Evolutionary conservation across 2,888 invertebrate genomes (phyloP), one percentile per base, ranked within the genome.

Genomic region (Elegia similella): DNA sequence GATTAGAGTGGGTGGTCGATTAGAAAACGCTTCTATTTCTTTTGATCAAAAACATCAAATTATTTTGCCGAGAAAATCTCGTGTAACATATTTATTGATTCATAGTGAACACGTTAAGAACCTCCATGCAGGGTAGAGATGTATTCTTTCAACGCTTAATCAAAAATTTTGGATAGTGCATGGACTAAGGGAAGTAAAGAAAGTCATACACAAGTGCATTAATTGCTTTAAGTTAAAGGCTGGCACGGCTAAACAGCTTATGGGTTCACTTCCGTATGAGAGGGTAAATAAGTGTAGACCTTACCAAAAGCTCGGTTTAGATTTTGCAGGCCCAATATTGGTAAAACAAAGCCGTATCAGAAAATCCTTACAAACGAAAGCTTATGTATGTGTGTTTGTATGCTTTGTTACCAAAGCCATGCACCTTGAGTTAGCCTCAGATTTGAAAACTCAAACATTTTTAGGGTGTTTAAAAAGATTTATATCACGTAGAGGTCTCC

Each of bases 371-470:
- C 23, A 47, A 0, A 52, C 52, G n/a, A 64, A 64, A 57, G 63
- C 57, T 7, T 67, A 65, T 16, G 38, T 52, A 12, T 13, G 15
- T 6, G 0, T 32, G 1, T 50, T 13, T 32, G 15, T 50, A 1
- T 50, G 55, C 62, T 17, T 62, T 56, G 30, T 34, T 61, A 62
- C 62, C 0, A 63, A 63, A 13, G 62, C 62, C 2, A 23, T 61
- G 2, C 61, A 64, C 32, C 15, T 64, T 6, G 62, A 62, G 42
- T 16, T 61, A 0, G 44, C 52, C 7, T 56, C 60, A 8, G 61
- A 62, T 32, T 10, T 64, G 8, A 58, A 55, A 12, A 64, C 62
- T 0, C 61, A 59, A 16, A n/a, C 57, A 0, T 64, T 59, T n/a
- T 52, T 62, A 12, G 59, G 61, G 7, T 57, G 56, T n/a, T 42